Base-by-base conservation (phyloP, 2,797 vertebrate species). In the Australoheros facetus region DNA sequence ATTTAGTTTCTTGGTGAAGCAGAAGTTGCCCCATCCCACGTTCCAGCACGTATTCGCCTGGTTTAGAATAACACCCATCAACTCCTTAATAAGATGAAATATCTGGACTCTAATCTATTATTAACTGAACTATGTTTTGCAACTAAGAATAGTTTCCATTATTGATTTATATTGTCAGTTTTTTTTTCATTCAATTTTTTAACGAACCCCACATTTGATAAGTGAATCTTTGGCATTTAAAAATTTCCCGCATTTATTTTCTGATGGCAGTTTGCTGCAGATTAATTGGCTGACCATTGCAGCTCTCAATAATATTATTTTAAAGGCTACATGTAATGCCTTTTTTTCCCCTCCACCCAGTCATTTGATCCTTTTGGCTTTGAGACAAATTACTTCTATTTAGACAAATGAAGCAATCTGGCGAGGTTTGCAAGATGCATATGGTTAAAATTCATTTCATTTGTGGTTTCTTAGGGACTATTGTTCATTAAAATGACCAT, bases 401-500 rank as follows among this genome's bases (percentile, higher is more conserved):
- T 53, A 26, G 37, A 59, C 19, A 79, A 58, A 57, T 66, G 8
- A 76, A 37, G 55, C 51, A 34, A 7, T 54, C 11, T 26, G n/a
- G 51, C 51, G 2, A 30, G 26, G 77, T 48, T 72, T 64, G 8
- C 21, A 19, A 34, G 30, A 56, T 16, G 4, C 16, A 42, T 21
- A 11, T 48, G 56, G 32, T 51, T 71, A 54, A 78, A 48, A 62
- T 73, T 12, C 14, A 23, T 37, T 54, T 12, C 64, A 26, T 74
- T 26, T 56, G 54, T 72, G 34, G 32, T 59, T 78, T 79, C 58
- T 55, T 7, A 0, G 70, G 45, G 26, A 37, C n/a, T 10, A 12
- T 72, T 77, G 60, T 70, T 80, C 73, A 81, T 75, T 75, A 21
- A 85, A 84, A 81, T 79, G 23, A 57, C 77, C 73, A 84, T 78